A percentile compares a stretch with the other conserved stretches of the same genome.
These are phyloP conservation scores for Ceratotherium simum DNA, from an alignment of 2,113 vertebrate genomes.

Conservation along the genomic window DNA sequence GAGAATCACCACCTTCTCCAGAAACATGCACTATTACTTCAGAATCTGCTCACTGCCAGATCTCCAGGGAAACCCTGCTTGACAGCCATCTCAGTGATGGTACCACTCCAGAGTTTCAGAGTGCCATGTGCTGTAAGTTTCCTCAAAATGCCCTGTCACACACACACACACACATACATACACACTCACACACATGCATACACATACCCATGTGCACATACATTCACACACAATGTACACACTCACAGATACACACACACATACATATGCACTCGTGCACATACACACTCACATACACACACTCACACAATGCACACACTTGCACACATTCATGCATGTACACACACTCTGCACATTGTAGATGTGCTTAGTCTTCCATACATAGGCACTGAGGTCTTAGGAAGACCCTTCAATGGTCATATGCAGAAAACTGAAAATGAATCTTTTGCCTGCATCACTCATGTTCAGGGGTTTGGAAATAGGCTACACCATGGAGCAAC, in stretches of 20 bases:
- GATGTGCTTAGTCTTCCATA: rapidly evolving
- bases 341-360: background rate
- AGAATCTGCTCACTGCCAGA: background rate
- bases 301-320: background rate
- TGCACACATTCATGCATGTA: no score
- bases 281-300: no score
- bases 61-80: background rate
- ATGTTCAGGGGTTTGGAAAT: rapidly evolving
- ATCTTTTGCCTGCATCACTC: background rate
- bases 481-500: rapidly evolving
- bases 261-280: background rate
- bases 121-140: rapidly evolving
- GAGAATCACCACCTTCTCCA: rapidly evolving
- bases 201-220: background rate
- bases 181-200: rapidly evolving
- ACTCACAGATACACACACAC: background rate
- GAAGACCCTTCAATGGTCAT: background rate
- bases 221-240: background rate
- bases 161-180: rapidly evolving
- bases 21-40: rapidly evolving
- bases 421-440: rapidly evolving
- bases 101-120: no score
- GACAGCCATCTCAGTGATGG: no score
- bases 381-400: rapidly evolving
- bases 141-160: background rate